Base-by-base conservation (phyloP, 1,140 invertebrate species). In the Sarcophaga bullata region DNA sequence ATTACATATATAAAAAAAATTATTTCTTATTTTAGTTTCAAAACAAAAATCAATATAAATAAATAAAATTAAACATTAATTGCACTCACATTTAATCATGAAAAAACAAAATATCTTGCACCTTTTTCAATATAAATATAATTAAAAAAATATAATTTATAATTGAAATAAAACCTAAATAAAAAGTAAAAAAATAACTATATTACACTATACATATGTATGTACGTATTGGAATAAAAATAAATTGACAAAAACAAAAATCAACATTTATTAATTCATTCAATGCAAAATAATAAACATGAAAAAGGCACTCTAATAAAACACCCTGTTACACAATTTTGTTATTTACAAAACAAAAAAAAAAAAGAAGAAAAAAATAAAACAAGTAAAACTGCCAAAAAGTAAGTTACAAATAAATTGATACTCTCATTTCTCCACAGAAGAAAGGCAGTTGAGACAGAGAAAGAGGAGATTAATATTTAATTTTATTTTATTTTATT, bases 111-210 rank as follows among this genome's bases (percentile, higher is more conserved):
- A 78, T 15, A 62, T 17, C 25, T 46, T 46, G 80, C 80, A 81
- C 52, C n/a, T 37, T 49, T 68, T 68, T 37, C 19, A 68, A 25
- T 68, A 68, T 68, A 68, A 68, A 68, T 58, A 58, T 15, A 58
- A 7, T 58, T 13, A 13, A 58, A 58, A 80, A 80, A 80, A 58
- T 80, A 58, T 68, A 25, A 80, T 80, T 81, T 81, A 3, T 19
- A 19, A 52, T 78, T 47, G 6, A 50, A 19, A 73, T 47, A 19
- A 19, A 13, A 73, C 15, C 73, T 73, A 19, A 52, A 73, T 10
- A 58, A 46, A 82, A 75, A 82, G 15, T 73, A 37, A 76, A 82
- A n/a, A 82, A 49, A 37, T 49, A 78, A 78, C n/a, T 82, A 58
- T 73, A 73, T 52, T 58, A 73, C 54, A 49, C 73, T 47, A 82